These are phyloP conservation scores for Tenthredo scrophulariae DNA, from an alignment of 2,888 invertebrate species.

Conservation along the genomic window DNA sequence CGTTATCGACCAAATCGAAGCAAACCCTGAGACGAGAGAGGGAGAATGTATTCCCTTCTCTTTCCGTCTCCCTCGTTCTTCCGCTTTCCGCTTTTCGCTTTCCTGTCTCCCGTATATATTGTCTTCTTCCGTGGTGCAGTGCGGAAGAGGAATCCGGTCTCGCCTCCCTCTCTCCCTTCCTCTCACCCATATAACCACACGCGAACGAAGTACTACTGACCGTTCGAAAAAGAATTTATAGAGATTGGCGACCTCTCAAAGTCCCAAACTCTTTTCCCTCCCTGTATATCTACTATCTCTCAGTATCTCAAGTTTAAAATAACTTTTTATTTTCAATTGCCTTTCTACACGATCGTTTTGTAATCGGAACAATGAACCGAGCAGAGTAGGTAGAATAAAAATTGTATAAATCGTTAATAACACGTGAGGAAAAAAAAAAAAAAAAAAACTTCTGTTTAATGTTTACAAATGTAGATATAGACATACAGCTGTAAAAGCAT, in stretches of 20 bases:
- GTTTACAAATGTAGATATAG: neutral
- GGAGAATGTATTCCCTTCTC: constrained; percentile 24
- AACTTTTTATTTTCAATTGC: neutral
- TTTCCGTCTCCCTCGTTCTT: constrained; percentile 25
- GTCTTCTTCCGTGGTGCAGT: constrained; percentile 33
- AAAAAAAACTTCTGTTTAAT: neutral
- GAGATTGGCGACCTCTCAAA: constrained; percentile 27
- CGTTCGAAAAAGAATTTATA: constrained; percentile 27
- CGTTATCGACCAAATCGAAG: constrained; percentile 51
- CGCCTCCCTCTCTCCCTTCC: constrained; percentile 19
- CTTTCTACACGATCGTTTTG: neutral
- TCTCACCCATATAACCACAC: neutral
- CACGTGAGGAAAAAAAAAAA: neutral
- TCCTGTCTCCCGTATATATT: constrained; percentile 22
- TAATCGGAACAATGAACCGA: constrained; percentile 10
- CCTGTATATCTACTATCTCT: neutral
- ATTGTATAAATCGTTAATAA: neutral
- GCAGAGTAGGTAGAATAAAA: neutral
- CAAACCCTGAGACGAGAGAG: constrained; percentile 47
- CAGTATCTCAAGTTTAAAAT: constrained; percentile 5
- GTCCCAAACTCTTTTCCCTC: neutral
- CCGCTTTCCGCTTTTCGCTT: constrained; percentile 31
- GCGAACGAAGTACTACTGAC: constrained; percentile 32
- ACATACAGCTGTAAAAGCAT: neutral
- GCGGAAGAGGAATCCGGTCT: constrained; percentile 33